Evolutionary conservation across 1,140 invertebrate genomes (phyloP).

Genomic region (Neotoxoptera formosana): DNA sequence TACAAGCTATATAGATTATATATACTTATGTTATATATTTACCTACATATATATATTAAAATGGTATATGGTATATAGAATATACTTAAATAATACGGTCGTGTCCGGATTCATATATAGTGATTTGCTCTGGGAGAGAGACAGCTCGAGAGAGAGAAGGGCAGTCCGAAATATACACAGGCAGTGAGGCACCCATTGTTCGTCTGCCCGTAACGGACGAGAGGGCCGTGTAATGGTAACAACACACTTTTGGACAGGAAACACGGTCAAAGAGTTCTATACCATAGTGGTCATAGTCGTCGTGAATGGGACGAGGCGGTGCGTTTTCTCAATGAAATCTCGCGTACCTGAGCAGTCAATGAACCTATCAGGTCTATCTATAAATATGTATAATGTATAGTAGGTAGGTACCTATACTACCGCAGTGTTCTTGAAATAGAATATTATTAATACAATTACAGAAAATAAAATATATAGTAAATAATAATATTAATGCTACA

Average conservation of each 20-base stretch:
- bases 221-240: neutral
- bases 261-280: constrained; percentile 35
- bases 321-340: constrained; percentile 23
- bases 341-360: constrained; percentile 16
- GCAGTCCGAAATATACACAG: neutral
- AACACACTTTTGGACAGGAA: constrained; percentile 20
- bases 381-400: neutral
- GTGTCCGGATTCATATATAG: neutral
- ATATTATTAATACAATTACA: neutral
- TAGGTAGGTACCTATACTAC: neutral
- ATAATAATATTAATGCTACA: neutral
- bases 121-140: neutral
- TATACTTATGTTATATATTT: neutral
- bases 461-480: neutral
- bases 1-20: neutral
- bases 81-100: neutral
- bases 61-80: neutral
- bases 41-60: neutral
- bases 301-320: neutral
- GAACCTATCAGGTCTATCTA: neutral
- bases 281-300: neutral
- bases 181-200: neutral
- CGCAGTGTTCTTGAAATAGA: neutral
- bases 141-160: neutral
- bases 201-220: neutral